Conservation (phyloP, 1,140 invertebrate genomes). For the Tetraneura akinire region DNA sequence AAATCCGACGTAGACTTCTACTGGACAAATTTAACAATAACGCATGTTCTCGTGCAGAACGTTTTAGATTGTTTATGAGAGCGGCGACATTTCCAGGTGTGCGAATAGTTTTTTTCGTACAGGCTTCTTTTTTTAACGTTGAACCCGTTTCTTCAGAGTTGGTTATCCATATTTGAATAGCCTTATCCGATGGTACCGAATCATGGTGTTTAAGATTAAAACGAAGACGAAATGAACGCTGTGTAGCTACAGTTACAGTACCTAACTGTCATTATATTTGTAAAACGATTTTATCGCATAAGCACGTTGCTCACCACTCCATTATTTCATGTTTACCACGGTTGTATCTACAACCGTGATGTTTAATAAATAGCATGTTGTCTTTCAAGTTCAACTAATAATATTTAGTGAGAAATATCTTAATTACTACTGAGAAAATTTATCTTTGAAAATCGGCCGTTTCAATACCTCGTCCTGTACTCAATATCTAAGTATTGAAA, state of each 20-base stretch:
- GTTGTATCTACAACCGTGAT: no score
- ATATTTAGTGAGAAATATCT: no score
- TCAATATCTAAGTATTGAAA: no score
- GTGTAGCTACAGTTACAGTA: background rate
- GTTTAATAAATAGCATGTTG: slow-evolving; percentile 4
- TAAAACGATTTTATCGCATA: background rate
- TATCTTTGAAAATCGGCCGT: no score
- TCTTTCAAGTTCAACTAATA: no score
- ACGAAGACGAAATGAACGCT: background rate
- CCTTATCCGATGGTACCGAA: background rate
- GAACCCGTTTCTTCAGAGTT: no score
- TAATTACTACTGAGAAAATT: no score
- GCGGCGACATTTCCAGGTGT: slow-evolving; percentile 6
- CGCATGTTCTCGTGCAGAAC: background rate
- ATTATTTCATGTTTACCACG: slow-evolving; percentile 13
- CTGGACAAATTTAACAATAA: background rate
- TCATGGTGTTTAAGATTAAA: background rate
- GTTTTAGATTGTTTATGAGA: background rate
- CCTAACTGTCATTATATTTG: background rate
- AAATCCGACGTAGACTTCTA: slow-evolving; percentile 3
- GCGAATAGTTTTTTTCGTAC: slow-evolving; percentile 1
- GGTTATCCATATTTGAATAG: background rate
- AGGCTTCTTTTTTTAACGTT: no score
- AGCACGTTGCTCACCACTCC: slow-evolving; percentile 8
- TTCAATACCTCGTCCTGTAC: no score